Evolutionary conservation across 53 echinoderm and acorn worm species (phyloP).

Genomic region (Glandiceps talaboti): DNA sequence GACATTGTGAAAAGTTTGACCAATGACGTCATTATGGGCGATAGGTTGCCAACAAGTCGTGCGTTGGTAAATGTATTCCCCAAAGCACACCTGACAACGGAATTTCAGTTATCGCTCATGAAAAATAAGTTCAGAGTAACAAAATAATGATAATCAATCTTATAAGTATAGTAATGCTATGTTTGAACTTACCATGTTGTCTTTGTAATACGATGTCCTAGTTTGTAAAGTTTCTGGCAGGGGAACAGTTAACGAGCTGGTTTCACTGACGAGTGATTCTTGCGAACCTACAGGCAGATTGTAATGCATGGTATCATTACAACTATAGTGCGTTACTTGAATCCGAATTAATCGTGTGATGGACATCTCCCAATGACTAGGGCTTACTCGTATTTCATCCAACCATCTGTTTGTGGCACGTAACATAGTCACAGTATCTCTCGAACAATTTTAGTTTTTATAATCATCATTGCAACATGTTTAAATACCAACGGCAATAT

Average conservation of each 20-base stretch:
- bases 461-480: too few relatives aligned
- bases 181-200: constrained; percentile 21
- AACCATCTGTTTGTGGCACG: too few relatives aligned
- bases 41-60: background rate
- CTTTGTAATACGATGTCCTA: constrained; percentile 34
- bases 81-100: background rate
- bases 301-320: too few relatives aligned
- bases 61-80: background rate
- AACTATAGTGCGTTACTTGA: too few relatives aligned
- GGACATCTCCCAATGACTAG: too few relatives aligned
- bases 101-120: constrained; percentile 1
- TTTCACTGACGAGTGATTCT: constrained; percentile 46
- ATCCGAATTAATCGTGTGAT: too few relatives aligned
- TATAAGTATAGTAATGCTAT: background rate
- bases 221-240: constrained; percentile 32
- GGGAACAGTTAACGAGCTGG: constrained; percentile 53
- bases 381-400: too few relatives aligned
- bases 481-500: too few relatives aligned
- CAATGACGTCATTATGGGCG: too few relatives aligned
- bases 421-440: too few relatives aligned
- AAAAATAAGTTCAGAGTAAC: background rate
- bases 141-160: background rate
- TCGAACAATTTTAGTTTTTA: too few relatives aligned
- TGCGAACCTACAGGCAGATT: constrained; percentile 55
- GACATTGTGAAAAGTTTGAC: too few relatives aligned